These are phyloP conservation scores for Trilocha varians DNA, from an alignment of 2,888 invertebrate species.

Conservation along the genomic window DNA sequence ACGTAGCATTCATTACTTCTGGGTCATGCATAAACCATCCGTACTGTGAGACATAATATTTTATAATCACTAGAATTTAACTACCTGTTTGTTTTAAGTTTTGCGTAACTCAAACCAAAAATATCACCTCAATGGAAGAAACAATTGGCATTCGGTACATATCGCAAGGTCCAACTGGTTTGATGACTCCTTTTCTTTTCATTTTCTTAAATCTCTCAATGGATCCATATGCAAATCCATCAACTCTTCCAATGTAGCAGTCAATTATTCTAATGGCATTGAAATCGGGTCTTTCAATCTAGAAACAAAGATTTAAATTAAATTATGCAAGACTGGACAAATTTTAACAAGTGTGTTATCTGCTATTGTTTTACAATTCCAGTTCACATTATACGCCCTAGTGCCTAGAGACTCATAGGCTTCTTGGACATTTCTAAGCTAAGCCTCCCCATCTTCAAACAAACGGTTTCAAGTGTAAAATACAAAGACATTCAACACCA, in stretches of 20 bases:
- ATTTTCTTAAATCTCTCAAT: constrained; percentile 55
- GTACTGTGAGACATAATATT: constrained; percentile 32
- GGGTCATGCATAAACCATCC: constrained; percentile 69
- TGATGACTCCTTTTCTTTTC: constrained; percentile 66
- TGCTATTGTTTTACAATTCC: too few relatives aligned
- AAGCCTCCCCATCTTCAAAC: too few relatives aligned
- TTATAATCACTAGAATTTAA: neutral
- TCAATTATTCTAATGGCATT: constrained; percentile 57
- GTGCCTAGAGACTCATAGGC: too few relatives aligned
- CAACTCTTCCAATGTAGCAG: constrained; percentile 61
- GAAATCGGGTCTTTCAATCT: constrained; percentile 42
- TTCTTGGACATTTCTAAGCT: too few relatives aligned
- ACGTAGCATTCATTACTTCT: constrained; percentile 36
- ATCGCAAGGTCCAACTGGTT: constrained; percentile 67
- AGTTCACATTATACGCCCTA: too few relatives aligned
- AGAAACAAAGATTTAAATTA: too few relatives aligned
- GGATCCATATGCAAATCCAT: constrained; percentile 72
- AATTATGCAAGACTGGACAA: too few relatives aligned
- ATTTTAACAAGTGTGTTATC: too few relatives aligned
- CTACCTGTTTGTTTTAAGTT: too few relatives aligned
- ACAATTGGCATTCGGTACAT: constrained; percentile 65
- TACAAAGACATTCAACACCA: too few relatives aligned
- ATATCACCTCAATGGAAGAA: constrained; percentile 45
- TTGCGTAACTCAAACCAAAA: neutral
- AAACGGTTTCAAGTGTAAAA: too few relatives aligned